Base-by-base conservation (phyloP, 2,888 invertebrate genomes). In the Bhutanitis thaidina region DNA sequence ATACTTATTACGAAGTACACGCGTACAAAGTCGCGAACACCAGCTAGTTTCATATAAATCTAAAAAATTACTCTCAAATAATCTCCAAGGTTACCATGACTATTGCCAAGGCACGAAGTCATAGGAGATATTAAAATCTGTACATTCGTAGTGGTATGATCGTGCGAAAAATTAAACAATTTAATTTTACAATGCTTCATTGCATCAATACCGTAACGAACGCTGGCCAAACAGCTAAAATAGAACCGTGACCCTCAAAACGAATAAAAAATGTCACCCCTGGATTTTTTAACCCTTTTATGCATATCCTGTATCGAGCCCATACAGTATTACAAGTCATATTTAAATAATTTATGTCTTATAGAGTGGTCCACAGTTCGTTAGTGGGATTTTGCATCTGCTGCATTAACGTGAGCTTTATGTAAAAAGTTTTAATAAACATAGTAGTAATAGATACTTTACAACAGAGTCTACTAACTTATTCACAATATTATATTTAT, bases 331-430 rank as follows among this genome's bases (percentile, higher is more conserved):
- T 87, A 88, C 88, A 79, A 87, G 84, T 86, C 85, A 87, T 75
- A 89, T 88, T 89, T 87, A 81, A 88, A 87, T 89, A 86, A 89
- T 88, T 89, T 87, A 89, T 88, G 82, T 77, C 68, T 66, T 65
- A 48, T 60, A 53, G 55, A 59, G 65, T 71, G 67, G 74, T 65
- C 70, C 73, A 56, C 54, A 67, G 73, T 79, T 83, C 72, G 77
- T 76, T 77, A 74, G 71, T 58, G 58, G 54, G 60, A 68, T 77
- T 79, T 72, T 73, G 80, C 82, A 87, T 87, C 86, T 88, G 88
- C 77, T 55, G 16, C 56, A 52, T 62, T 67, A 61, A 50, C 30
- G 30, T 41, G 57, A 20, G 35, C 32, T 40, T 52, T 41, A 13
- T 47, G 38, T 38, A 34, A n/a, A 16, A 30, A 38, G 29, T 43